Evolutionary conservation across 1,140 invertebrate species (phyloP).

Genomic region (Ips typographus): DNA sequence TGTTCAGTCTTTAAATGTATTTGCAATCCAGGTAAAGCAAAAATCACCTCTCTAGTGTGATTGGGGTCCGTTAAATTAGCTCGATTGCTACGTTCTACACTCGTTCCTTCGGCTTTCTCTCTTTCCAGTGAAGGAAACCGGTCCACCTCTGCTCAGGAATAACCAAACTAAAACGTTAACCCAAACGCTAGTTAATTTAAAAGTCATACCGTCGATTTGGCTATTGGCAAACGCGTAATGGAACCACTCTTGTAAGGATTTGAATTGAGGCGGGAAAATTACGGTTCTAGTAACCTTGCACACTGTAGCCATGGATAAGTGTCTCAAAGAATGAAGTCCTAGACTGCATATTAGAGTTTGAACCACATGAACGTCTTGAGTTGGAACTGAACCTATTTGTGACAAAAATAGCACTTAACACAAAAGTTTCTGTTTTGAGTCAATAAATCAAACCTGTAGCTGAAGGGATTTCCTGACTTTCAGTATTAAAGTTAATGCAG

Average conservation of each 20-base stretch:
- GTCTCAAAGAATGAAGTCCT: slow-evolving; percentile 69
- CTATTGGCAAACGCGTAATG: slow-evolving; percentile 92
- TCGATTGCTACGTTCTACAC: slow-evolving; percentile 53
- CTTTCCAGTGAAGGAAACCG: slow-evolving; percentile 84
- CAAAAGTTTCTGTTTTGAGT: background rate
- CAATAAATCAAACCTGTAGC: slow-evolving; percentile 42
- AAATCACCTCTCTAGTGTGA: slow-evolving; percentile 93
- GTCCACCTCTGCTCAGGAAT: slow-evolving; percentile 71
- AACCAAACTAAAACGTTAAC: background rate
- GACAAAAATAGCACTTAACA: slow-evolving; percentile 10
- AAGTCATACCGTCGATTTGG: slow-evolving; percentile 82
- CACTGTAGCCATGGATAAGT: slow-evolving; percentile 89
- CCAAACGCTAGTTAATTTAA: background rate
- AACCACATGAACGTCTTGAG: slow-evolving; percentile 71
- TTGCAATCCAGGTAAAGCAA: slow-evolving; percentile 89
- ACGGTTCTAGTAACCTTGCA: slow-evolving; percentile 88
- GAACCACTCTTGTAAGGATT: slow-evolving; percentile 94
- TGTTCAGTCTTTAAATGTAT: slow-evolving; percentile 93
- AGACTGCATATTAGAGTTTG: slow-evolving; percentile 88
- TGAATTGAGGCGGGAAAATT: slow-evolving; percentile 93
- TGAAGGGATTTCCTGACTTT: slow-evolving; percentile 81
- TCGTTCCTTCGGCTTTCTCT: slow-evolving; percentile 60
- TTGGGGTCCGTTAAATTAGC: slow-evolving; percentile 73
- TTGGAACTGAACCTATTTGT: slow-evolving; percentile 41
- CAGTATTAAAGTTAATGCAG: slow-evolving; percentile 92